Base-by-base conservation (phyloP, 1,140 invertebrate species). In the Ylistrum balloti region DNA sequence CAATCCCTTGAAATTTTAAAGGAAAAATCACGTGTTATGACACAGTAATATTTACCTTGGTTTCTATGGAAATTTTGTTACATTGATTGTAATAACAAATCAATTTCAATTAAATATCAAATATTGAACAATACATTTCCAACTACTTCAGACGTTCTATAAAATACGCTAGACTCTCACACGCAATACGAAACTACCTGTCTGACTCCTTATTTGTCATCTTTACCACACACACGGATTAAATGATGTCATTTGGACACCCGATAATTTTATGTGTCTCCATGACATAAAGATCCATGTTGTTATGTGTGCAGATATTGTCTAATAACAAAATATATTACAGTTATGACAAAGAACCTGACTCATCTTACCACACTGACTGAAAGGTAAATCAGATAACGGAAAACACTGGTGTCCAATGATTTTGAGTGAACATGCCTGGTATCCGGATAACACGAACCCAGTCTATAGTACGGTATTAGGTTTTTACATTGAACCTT, bases 191-290 rank as follows among this genome's bases (percentile, higher is more conserved):
- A 74, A 74, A 74, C 56, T 74, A 28, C n/a, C 28, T n/a, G 56
- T 74, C 56, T 74, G 56, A n/a, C 56, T 74, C 56, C n/a, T n/a
- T 0, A 28, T 74, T n/a, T n/a, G 56, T n/a, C 56, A 74, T 74
- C 56, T 74, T 74, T 74, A 74, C 56, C 56, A 74, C 56, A 74
- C 56, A 74, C 56, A n/a, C 56, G 56, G 56, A 28, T 74, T n/a
- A n/a, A 74, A 28, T 74, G 56, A 74, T 74, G 56, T 28, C 56
- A 74, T 74, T n/a, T 74, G 9, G 56, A n/a, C 56, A n/a, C 56
- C 56, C 17, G 56, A 28, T 28, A 74, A 74, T 28, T 74, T 22
- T 28, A 74, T 17, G 28, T n/a, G 56, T 28, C 56, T 74, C 56
- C n/a, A 1, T 74, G 56, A n/a, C n/a, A 74, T 74, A 74, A 74